Evolutionary conservation across 2,113 vertebrate species (phyloP).

Genomic region (Crypturellus undulatus): DNA sequence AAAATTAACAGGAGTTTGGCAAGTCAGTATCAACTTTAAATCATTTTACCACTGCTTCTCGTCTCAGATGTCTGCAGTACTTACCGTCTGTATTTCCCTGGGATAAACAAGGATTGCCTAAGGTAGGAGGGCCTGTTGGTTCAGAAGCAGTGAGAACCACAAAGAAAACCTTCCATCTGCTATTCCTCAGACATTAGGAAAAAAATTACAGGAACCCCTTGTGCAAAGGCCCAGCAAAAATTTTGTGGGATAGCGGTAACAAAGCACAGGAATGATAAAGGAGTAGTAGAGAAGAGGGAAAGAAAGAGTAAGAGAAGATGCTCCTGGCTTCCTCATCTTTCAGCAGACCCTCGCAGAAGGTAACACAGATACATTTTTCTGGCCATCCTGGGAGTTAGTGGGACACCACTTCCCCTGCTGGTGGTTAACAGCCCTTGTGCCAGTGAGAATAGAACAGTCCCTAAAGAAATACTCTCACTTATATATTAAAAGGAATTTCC

Average conservation of each 20-base stretch:
- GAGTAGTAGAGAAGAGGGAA: neutral
- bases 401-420: neutral
- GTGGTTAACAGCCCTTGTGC: neutral
- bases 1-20: neutral
- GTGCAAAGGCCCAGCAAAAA: neutral
- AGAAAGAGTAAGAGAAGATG: neutral
- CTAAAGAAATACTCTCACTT: neutral
- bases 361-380: neutral
- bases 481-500: neutral
- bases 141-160: neutral
- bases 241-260: neutral
- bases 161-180: neutral
- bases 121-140: neutral
- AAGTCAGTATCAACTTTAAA: neutral
- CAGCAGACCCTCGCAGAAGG: neutral
- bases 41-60: neutral
- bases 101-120: neutral
- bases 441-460: neutral
- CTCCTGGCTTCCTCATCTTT: neutral
- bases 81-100: neutral
- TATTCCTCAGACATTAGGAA: neutral
- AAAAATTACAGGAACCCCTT: neutral
- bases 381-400: neutral
- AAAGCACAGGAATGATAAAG: neutral
- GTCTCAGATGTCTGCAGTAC: neutral